Base-by-base conservation (phyloP, 2,113 vertebrate species). In the Scytalopus superciliaris region DNA sequence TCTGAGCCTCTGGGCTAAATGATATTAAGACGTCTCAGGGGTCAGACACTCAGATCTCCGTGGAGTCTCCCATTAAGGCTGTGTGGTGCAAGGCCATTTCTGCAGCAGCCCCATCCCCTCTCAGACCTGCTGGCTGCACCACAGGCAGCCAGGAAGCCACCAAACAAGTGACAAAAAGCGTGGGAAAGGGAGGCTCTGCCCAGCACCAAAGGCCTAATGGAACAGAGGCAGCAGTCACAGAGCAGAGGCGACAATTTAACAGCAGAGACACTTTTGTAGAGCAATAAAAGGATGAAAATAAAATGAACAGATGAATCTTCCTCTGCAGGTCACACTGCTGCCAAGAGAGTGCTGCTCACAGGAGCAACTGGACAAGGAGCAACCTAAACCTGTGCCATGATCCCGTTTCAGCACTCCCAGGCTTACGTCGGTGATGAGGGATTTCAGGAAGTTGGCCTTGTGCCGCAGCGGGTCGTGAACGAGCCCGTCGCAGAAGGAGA, bases 401-500 rank as follows among this genome's bases (percentile, higher is more conserved):
- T 68, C 33, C 0, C 1, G 2, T 45, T 59, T 4, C 62, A 67
- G 89, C 72, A 87, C 60, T 9, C 27, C 22, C 91, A 24, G 72
- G 56, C 97, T 96, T 94, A 99, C 99, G 40, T 99, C 99, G 0
- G 97, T 98, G 97, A 99, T 98, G 87, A 99, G 99, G 86, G 97
- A 97, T 81, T 98, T 99, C 73, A 99, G 98, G 97, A 99, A 99
- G 98, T 99, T 99, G 98, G 99, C 99, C 93, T 99, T 99, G 98
- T 99, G 99, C 50, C 99, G 97, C 77, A 99, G 98, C 0, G 99
- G 99, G 97, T 99, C 99, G 6, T 99, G 99, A 7, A 99, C 99
- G 53, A 99, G 98, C 67, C 99, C 99, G 1, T 99, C 99, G 3
- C 99, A 99, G 98, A 99, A 99, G 78, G 99, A 99, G 76, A 99